These are phyloP conservation scores for Fragum sueziense DNA, from an alignment of 2,888 invertebrate genomes.

Conservation along the genomic window DNA sequence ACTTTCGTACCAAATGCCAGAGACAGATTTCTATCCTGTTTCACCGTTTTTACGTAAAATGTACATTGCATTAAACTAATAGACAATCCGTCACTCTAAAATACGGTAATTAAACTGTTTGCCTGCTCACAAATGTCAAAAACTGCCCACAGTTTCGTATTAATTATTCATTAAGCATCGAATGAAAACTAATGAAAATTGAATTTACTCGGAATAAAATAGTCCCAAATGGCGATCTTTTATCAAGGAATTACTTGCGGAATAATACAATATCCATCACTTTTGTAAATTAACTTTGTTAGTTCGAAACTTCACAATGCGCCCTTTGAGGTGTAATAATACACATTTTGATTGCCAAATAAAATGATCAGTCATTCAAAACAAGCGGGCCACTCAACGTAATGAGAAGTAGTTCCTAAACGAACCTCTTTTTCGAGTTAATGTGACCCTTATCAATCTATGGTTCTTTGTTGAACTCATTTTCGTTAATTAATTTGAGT, in stretches of 20 bases:
- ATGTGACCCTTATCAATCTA: too few species aligned
- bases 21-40: too few species aligned
- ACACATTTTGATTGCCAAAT: slow-evolving; percentile 30
- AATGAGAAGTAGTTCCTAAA: slow-evolving; percentile 21
- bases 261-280: slow-evolving; percentile 55
- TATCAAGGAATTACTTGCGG: slow-evolving; percentile 52
- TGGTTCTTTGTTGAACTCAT: too few species aligned
- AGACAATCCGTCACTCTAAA: slow-evolving; percentile 26
- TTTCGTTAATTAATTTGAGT: too few species aligned
- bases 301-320: slow-evolving; percentile 46
- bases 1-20: too few species aligned
- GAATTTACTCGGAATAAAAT: slow-evolving; percentile 54
- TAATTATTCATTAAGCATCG: slow-evolving; percentile 55
- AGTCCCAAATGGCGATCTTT: slow-evolving; percentile 56
- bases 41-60: neutral
- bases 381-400: slow-evolving; percentile 28
- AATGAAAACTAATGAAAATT: slow-evolving; percentile 55
- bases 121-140: slow-evolving; percentile 21
- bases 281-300: slow-evolving; percentile 62
- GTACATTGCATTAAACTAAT: slow-evolving; percentile 37
- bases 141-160: slow-evolving; percentile 31
- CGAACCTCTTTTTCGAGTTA: neutral
- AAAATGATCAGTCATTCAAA: slow-evolving; percentile 44
- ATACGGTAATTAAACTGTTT: slow-evolving; percentile 46
- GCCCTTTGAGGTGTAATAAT: slow-evolving; percentile 27